Percentiles rank a stretch among this genome's conserved stretches.
Conservation (phyloP, 2,113 vertebrate species). For the Dinomys branickii region DNA sequence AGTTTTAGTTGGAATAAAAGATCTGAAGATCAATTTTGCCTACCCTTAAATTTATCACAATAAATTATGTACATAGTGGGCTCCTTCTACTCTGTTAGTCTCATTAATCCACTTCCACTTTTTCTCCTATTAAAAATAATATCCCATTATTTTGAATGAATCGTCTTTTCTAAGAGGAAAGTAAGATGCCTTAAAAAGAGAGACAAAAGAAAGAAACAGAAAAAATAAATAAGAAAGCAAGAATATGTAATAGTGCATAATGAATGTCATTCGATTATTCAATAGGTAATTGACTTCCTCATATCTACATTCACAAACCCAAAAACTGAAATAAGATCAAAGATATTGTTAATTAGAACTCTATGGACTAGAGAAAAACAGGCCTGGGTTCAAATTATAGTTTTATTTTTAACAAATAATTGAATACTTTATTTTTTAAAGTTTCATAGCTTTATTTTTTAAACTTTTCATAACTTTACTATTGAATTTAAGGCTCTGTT, state of each 20-base stretch:
- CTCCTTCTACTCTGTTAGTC: background rate
- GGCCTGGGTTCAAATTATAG: background rate
- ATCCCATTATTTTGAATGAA: background rate
- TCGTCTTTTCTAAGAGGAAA: background rate
- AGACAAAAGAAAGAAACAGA: background rate
- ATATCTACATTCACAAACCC: background rate
- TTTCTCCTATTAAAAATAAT: background rate
- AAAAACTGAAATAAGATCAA: background rate
- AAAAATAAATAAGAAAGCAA: background rate
- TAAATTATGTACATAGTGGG: background rate
- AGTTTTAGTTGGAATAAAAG: background rate
- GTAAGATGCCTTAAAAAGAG: background rate
- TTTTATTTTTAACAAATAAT: background rate
- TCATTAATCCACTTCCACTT: background rate
- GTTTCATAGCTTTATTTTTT: background rate
- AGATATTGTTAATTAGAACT: background rate
- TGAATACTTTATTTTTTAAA: background rate
- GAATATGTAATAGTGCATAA: background rate
- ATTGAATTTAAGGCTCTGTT: background rate
- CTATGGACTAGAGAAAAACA: background rate
- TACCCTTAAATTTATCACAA: background rate
- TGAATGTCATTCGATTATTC: background rate
- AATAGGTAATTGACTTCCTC: background rate
- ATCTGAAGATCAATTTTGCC: background rate
- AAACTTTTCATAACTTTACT: background rate